Evolutionary conservation across 2,113 vertebrate species (phyloP).

Genomic region (Seriola quinqueradiata): DNA sequence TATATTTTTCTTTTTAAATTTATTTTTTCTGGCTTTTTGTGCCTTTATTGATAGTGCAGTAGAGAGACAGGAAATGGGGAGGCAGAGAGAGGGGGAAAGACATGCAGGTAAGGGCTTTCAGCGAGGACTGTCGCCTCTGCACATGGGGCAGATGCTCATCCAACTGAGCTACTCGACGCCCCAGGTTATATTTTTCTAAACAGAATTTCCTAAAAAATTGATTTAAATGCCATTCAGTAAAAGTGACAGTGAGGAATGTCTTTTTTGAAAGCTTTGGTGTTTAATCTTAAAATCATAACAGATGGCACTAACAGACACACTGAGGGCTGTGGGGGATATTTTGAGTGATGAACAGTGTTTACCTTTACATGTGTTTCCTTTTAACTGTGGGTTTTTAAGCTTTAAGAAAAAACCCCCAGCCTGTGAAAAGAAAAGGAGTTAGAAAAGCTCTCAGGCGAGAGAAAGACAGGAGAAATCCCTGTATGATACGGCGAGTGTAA

Average conservation of each 20-base stretch:
- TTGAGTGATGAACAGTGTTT: not conserved
- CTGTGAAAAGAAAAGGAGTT: slow-evolving; percentile 31
- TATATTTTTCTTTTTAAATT: no score
- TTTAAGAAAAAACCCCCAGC: slow-evolving; percentile 11
- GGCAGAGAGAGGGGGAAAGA: no score
- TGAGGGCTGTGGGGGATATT: not conserved
- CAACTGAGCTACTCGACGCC: no score
- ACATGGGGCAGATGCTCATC: no score
- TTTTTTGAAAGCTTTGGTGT: not conserved
- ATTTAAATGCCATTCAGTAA: not conserved
- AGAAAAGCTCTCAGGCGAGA: slow-evolving; percentile 36
- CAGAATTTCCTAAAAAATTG: not conserved
- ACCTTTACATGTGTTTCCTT: not conserved
- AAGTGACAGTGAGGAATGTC: not conserved
- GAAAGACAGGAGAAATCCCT: slow-evolving; percentile 55
- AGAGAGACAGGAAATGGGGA: no score
- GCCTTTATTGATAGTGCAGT: no score
- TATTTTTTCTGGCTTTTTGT: no score
- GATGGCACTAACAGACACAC: not conserved
- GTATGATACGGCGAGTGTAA: slow-evolving; percentile 62
- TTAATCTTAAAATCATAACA: not conserved
- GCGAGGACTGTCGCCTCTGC: no score
- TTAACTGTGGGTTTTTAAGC: slow-evolving; percentile 1
- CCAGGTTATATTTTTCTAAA: not conserved
- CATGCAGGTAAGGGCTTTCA: no score